Base-by-base conservation (phyloP, 2,888 invertebrate genomes). In the Plebejus melissa region DNA sequence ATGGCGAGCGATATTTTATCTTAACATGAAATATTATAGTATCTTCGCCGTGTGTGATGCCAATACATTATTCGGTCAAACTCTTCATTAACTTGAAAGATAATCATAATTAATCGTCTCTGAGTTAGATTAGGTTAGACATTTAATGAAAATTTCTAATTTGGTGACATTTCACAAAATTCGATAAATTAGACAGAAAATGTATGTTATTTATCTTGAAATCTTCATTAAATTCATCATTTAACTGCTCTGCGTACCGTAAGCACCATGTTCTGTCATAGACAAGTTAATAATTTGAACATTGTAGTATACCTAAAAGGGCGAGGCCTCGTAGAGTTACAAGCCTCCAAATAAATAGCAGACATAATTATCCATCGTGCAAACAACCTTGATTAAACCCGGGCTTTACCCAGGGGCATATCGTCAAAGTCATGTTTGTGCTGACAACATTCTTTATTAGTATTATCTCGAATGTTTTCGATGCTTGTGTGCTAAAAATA, bases 331-430 rank as follows among this genome's bases (percentile, higher is more conserved):
- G 58, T 58, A 22, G 58, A n/a, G 22, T 22, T 58, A 22, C 54
- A 54, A 58, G 58, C 22, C 22, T 22, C 22, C 22, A n/a, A 58
- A 58, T 58, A 58, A 58, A 58, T 58, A 58, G n/a, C 58, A 58
- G 58, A 58, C 58, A 58, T 58, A 58, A 58, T 58, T 58, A 58
- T 58, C n/a, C 58, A 22, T 22, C 58, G 22, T 58, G 22, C 58
- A 58, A 58, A 58, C 22, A 58, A 7, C 58, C 58, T 58, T 58
- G 58, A n/a, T 22, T 58, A 58, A 58, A 58, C 22, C 58, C n/a
- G 22, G 7, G 22, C n/a, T 58, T 58, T 22, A 58, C 58, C 58
- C 58, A 58, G 22, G 58, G 58, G 58, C 7, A 58, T 58, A 58
- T 58, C 22, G 2, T 22, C 58, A 58, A 22, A 58, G 22, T 58